phyloP scores from a whole-genome alignment of 1,140 invertebrate species.

The Orchesella cincta region DNA sequence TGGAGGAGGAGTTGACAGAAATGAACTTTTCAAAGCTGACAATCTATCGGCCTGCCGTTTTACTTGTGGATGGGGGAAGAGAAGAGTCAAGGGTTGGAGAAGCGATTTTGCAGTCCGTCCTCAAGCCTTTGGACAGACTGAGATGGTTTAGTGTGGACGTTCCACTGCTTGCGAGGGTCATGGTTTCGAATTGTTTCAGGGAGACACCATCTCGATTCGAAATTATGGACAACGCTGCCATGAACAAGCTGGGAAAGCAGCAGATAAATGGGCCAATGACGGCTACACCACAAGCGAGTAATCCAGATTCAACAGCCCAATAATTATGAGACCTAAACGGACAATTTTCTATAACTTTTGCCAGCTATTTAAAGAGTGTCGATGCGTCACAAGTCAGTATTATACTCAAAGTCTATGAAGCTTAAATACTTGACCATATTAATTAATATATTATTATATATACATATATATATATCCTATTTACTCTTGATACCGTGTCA shows the following conservation, averaged over 20 bases:
- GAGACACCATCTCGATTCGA: slow-evolving; percentile 25
- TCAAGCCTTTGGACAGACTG: slow-evolving; percentile 44
- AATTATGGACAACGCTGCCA: slow-evolving; percentile 44
- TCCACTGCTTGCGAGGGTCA: slow-evolving; percentile 47
- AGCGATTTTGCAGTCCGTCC: slow-evolving; percentile 30
- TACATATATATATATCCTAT: too few species aligned
- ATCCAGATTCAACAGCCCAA: too few species aligned
- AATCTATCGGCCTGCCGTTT: slow-evolving; percentile 54
- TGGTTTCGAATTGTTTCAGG: slow-evolving; percentile 47
- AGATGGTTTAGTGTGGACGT: slow-evolving; percentile 47
- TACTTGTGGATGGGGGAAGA: slow-evolving; percentile 52
- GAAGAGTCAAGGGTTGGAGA: slow-evolving; percentile 51
- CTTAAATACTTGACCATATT: too few species aligned
- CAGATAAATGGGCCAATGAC: not conserved
- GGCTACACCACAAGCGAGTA: not conserved
- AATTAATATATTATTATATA: too few species aligned
- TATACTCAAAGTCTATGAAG: too few species aligned
- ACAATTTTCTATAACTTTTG: too few species aligned
- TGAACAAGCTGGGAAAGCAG: slow-evolving; percentile 38
- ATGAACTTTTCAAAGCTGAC: slow-evolving; percentile 53
- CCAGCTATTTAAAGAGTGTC: too few species aligned
- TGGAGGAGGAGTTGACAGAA: slow-evolving; percentile 52
- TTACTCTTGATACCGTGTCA: too few species aligned
- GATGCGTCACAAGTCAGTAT: too few species aligned
- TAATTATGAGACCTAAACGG: too few species aligned